Conservation (phyloP, 53 echinoderm and acorn worm genomes). For the Arbacia lixula region DNA sequence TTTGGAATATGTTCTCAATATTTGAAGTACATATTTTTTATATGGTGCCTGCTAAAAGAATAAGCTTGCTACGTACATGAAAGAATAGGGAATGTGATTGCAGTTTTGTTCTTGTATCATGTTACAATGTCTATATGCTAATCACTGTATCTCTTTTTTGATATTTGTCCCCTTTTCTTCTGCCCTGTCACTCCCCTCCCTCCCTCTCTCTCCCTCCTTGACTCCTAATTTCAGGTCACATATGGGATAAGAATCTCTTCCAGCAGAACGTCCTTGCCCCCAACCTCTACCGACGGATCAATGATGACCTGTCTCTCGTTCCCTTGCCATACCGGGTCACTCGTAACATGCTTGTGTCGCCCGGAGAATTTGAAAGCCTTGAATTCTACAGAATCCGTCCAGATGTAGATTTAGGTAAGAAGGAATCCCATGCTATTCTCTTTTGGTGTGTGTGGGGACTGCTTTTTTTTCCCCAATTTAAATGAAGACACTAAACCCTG, state of each 20-base stretch:
- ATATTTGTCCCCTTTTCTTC: background rate
- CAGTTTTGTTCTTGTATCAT: background rate
- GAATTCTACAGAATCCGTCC: constrained; percentile 92
- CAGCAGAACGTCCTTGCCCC: constrained; percentile 79
- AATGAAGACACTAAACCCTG: background rate
- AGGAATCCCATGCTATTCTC: background rate
- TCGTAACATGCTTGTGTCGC: constrained; percentile 87
- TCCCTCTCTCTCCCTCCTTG: too few species aligned
- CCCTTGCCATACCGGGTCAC: constrained; percentile 94
- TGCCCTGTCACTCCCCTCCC: too few species aligned
- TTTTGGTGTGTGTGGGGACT: background rate
- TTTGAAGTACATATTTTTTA: too few species aligned
- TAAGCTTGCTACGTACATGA: too few species aligned
- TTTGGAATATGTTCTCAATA: too few species aligned
- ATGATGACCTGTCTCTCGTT: constrained; percentile 89
- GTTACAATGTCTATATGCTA: background rate
- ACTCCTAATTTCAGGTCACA: constrained; percentile 87
- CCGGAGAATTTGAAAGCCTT: constrained; percentile 76
- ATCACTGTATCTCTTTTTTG: background rate
- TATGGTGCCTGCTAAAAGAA: too few species aligned
- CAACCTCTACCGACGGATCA: constrained; percentile 79
- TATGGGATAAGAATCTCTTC: constrained; percentile 96
- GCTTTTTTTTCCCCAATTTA: background rate
- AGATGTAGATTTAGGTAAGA: constrained; percentile 74
- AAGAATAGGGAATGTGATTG: background rate